Evolutionary conservation across 2,888 invertebrate species (phyloP).

Genomic region (Apodemia hepburni): DNA sequence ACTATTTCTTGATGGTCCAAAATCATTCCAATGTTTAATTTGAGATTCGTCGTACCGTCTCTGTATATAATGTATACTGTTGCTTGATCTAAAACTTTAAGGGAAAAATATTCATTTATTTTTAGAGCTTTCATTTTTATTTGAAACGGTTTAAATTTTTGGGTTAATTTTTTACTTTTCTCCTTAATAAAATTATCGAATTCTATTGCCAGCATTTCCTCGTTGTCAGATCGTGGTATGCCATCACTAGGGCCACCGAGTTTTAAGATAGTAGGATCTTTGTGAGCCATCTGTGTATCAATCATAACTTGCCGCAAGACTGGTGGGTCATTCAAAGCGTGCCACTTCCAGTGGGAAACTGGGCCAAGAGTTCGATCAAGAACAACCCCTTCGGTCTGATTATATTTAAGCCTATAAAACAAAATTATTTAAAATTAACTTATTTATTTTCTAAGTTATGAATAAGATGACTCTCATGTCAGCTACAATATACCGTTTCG

Average conservation of each 20-base stretch:
- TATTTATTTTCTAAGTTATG: slow-evolving; percentile 26
- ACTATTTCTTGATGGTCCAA: slow-evolving; percentile 74
- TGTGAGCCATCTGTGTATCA: slow-evolving; percentile 60
- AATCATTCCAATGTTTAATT: slow-evolving; percentile 69
- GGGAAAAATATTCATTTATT: slow-evolving; percentile 66
- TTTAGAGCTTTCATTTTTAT: slow-evolving; percentile 71
- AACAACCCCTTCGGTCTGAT: slow-evolving; percentile 70
- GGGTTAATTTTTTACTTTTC: slow-evolving; percentile 58
- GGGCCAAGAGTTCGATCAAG: slow-evolving; percentile 63
- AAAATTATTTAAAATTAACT: too few relatives aligned
- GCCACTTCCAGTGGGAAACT: slow-evolving; percentile 71
- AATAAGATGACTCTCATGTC: too few relatives aligned
- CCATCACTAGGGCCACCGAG: slow-evolving; percentile 41
- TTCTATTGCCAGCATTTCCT: slow-evolving; percentile 69
- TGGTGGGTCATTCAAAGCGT: slow-evolving; percentile 67
- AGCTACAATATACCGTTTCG: too few relatives aligned
- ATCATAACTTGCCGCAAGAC: slow-evolving; percentile 71
- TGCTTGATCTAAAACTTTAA: slow-evolving; percentile 61
- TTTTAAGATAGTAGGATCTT: slow-evolving; percentile 58
- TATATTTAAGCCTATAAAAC: too few relatives aligned
- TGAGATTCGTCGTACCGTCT: slow-evolving; percentile 60
- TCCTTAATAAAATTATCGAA: slow-evolving; percentile 69
- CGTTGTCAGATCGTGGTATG: slow-evolving; percentile 47
- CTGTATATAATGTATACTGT: slow-evolving; percentile 56
- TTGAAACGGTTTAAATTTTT: slow-evolving; percentile 65